Evolutionary conservation across 2,113 vertebrate species (phyloP).

Genomic region (Corydoras sp.): DNA sequence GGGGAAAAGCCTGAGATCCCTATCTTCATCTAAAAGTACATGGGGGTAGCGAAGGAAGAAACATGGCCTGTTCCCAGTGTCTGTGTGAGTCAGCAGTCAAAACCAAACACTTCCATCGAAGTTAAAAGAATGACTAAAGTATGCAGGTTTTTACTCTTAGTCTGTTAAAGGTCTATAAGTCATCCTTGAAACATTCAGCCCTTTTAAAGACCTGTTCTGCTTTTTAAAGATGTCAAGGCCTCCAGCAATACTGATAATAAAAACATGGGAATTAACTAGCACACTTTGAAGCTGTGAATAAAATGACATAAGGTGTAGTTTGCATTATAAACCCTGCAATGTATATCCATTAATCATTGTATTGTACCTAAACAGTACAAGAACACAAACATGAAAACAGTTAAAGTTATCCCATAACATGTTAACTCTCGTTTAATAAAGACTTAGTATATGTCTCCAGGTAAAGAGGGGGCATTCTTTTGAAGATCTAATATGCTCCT

Average conservation of each 20-base stretch:
- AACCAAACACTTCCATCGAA: slow-evolving; percentile 10
- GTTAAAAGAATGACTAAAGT: slow-evolving; percentile 8
- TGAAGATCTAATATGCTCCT: slow-evolving; percentile 18
- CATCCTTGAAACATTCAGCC: background rate
- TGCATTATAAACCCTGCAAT: too few relatives aligned
- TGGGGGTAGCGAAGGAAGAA: slow-evolving; percentile 18
- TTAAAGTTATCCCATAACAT: too few relatives aligned
- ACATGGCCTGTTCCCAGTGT: slow-evolving; percentile 12
- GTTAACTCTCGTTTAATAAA: too few relatives aligned
- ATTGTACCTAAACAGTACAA: background rate
- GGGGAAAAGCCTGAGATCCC: slow-evolving; percentile 46
- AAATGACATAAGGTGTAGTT: too few relatives aligned
- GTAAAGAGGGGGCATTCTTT: slow-evolving; percentile 14
- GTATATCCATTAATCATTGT: too few relatives aligned
- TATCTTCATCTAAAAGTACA: slow-evolving; percentile 45
- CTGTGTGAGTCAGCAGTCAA: slow-evolving; percentile 40
- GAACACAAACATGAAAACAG: background rate
- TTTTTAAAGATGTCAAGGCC: slow-evolving; percentile 2
- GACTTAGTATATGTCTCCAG: too few relatives aligned
- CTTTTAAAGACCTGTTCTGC: slow-evolving; percentile 1
- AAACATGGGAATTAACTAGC: too few relatives aligned
- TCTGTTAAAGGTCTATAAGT: slow-evolving; percentile 10
- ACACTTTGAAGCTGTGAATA: too few relatives aligned
- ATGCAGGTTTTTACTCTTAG: slow-evolving; percentile 1
- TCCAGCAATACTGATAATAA: background rate